Evolutionary conservation across 2,888 invertebrate species (phyloP), one percentile per base, ranked within the genome.

Genomic region (Heterodera filipjevi): DNA sequence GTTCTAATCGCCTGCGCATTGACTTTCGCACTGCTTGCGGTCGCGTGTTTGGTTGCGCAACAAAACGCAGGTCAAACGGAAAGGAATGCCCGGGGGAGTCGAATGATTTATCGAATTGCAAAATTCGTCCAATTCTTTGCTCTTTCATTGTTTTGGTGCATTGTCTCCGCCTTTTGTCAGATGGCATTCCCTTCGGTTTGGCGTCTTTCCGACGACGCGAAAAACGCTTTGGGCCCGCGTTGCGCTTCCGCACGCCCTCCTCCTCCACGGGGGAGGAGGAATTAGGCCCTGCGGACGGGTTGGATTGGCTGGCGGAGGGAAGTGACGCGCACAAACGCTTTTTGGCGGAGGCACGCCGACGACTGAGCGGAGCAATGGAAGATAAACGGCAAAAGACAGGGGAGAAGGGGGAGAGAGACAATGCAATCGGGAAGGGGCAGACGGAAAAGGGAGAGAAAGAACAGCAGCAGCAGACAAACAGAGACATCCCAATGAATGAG

Each of bases 1-100:
- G 87, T 90, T 81, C 78, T 90, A 66, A 80, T 89, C 2, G 86
- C 89, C 1, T 82, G 90, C 10, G 82, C 89, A 6, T 82, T 90
- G 12, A 87, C 89, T 53, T 87, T 90, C 10, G 84, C 83, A 22
- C 84, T 89, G 33, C 81, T 89, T 6, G 82, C 89, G 30, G 80
- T 88, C 71, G 87, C 90, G 70, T 82, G 82, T 32, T 49, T 66
- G 33, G 35, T 77, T 32, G 77, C 77, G n/a, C 77, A 83, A 32
- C 68, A 44, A 30, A 66, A 73, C 44, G 49, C 66, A 49, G 68
- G 66, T 59, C 39, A 39, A 39, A 6, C 39, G 8, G 39, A 39
- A 39, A 12, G 39, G 8, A 10, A 39, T 39, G 6, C n/a, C n/a
- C n/a, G n/a, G n/a, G n/a, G n/a, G n/a, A 39, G 12, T 39, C 12